These are phyloP conservation scores for Tenthredo notha DNA, from an alignment of 2,888 invertebrate species.

Conservation along the genomic window DNA sequence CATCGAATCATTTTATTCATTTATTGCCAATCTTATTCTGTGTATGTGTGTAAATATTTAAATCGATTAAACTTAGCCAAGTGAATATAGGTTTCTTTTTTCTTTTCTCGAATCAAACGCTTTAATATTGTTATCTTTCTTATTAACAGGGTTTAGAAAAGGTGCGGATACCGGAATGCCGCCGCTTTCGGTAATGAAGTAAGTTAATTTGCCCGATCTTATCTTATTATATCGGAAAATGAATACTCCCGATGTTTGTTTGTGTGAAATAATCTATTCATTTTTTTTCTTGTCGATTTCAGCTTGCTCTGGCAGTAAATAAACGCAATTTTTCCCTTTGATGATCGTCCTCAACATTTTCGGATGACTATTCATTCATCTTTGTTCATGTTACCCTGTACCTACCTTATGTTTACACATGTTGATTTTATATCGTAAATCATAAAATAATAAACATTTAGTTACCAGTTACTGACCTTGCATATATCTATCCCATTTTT, in stretches of 20 bases:
- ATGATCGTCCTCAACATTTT: slow-evolving; percentile 7
- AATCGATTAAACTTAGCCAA: neutral
- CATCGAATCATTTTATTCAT: neutral
- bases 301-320: slow-evolving; percentile 43
- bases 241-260: neutral
- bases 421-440: slow-evolving; percentile 2
- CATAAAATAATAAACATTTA: slow-evolving; percentile 9
- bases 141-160: slow-evolving; percentile 82
- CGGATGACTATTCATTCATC: neutral
- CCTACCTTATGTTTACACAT: slow-evolving; percentile 28
- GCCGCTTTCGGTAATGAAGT: slow-evolving; percentile 81
- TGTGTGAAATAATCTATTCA: neutral
- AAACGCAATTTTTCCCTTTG: neutral
- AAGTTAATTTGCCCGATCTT: slow-evolving; percentile 63
- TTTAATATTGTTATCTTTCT: slow-evolving; percentile 39
- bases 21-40: neutral
- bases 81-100: no score
- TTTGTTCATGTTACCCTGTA: slow-evolving; percentile 6
- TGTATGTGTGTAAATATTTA: neutral
- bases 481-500: no score
- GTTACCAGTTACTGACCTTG: slow-evolving; percentile 10
- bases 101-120: neutral
- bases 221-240: neutral
- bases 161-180: slow-evolving; percentile 87
- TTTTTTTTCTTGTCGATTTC: neutral